Percentiles rank a stretch among this genome's conserved stretches.
phyloP scores from a whole-genome alignment of 2,888 invertebrate species.

The Chymomyza caudatula region DNA sequence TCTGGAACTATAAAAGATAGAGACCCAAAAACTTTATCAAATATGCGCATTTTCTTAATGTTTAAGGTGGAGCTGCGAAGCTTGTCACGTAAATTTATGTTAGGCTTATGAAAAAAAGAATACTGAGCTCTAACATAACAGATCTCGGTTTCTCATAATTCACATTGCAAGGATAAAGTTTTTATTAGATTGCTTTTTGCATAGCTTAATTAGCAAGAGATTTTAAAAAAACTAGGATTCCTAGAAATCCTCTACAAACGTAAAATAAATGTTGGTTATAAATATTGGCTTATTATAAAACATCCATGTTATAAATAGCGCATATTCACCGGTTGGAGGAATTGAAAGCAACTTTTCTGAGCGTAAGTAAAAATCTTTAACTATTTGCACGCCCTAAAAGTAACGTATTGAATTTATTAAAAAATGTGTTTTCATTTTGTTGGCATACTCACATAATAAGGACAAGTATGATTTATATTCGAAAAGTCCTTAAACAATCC shows the following conservation, averaged over 20 bases:
- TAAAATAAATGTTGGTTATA: slow-evolving; percentile 20
- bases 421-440: background rate
- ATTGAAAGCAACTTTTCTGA: slow-evolving; percentile 1
- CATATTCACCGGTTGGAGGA: slow-evolving; percentile 28
- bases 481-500: background rate
- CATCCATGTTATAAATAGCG: slow-evolving; percentile 15
- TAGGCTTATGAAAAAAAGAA: no score
- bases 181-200: no score
- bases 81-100: no score
- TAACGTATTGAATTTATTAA: background rate
- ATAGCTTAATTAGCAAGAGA: no score
- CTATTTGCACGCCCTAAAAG: slow-evolving; percentile 10
- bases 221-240: no score
- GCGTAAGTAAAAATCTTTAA: slow-evolving; percentile 18
- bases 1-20: no score
- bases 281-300: slow-evolving; percentile 1
- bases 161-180: no score
- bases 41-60: no score
- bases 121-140: no score
- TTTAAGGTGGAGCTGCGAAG: no score
- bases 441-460: background rate
- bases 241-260: slow-evolving; percentile 5
- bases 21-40: no score
- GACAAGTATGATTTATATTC: background rate
- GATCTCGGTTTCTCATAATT: no score